Evolutionary conservation across 92 coral and sea anemone species (phyloP).

Genomic region (Parazoanthus darwini): DNA sequence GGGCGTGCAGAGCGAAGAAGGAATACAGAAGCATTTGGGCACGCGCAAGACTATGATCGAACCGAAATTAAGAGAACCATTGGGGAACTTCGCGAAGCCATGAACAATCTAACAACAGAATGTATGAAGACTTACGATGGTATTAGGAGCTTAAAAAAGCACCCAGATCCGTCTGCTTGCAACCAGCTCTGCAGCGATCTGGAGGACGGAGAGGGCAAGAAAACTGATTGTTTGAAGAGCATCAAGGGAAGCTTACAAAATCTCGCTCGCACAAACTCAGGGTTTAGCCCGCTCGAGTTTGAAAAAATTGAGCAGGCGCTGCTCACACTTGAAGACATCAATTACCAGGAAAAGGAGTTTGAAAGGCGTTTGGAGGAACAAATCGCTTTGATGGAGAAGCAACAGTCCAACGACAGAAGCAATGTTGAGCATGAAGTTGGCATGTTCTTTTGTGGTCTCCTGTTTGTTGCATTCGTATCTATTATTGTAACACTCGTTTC

Average conservation of each 20-base stretch:
- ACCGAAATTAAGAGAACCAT: neutral
- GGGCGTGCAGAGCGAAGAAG: neutral
- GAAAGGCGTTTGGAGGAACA: conserved; percentile 8
- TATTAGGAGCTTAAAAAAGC: neutral
- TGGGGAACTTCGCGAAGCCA: conserved; percentile 7
- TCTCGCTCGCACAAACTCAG: neutral
- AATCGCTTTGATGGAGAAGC: neutral
- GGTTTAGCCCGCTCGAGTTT: neutral
- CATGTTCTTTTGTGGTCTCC: conserved; percentile 7
- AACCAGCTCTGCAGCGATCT: conserved; percentile 7
- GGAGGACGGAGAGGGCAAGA: neutral
- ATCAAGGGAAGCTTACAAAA: conserved; percentile 7
- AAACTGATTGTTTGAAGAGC: neutral
- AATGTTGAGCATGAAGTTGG: neutral
- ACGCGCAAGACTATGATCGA: neutral
- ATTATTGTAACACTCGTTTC: conserved; percentile 16
- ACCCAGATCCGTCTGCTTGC: conserved; percentile 7
- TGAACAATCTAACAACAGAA: neutral
- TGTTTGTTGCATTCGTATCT: conserved; percentile 9
- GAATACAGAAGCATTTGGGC: neutral
- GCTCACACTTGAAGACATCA: neutral
- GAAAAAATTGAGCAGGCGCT: neutral
- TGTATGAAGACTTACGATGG: conserved; percentile 25
- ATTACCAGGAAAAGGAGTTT: neutral
- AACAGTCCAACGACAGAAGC: neutral